Evolutionary conservation across 2,113 vertebrate species (phyloP), one percentile per base, ranked within the genome.

Genomic region (Sorex araneus): DNA sequence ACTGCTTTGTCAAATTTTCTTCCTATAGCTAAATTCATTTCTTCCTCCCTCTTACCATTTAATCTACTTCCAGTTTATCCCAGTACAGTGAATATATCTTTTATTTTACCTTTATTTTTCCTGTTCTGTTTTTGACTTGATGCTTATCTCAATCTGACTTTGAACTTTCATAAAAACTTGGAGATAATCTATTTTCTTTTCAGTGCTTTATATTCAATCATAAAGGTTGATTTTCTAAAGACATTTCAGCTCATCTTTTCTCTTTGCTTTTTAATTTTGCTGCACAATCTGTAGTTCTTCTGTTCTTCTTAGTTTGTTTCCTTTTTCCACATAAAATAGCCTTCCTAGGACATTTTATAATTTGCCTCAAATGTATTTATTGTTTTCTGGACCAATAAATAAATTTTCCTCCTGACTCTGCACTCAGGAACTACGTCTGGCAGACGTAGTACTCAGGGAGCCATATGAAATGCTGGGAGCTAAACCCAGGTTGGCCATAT

Each of bases 21-120:
- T 92, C 30, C 21, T 69, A 7, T 7, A 36, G 32, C 71, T 91
- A 73, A 90, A 47, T 57, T 66, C 23, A 57, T 69, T 73, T 73
- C 23, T 43, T 54, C 67, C 40, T 66, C 28, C 27, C n/a, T 40
- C 70, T 47, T 73, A 30, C 36, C 3, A 6, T 67, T n/a, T 84
- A 40, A 69, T 83, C 36, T 79, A 4, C 27, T 74, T 89, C 11
- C 23, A 64, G 32, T 66, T 79, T 45, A 60, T 90, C 28, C 30
- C 74, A 47, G 36, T 30, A 12, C 10, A 15, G 43, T 64, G 45
- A 36, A 25, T 54, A 50, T 71, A 12, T 85, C 60, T 77, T 73
- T n/a, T 71, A 77, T 25, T 81, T 34, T 85, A 8, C 81, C 21
- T 71, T 54, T 66, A 27, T 88, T 91, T 91, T 93, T 8, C 57